phyloP scores from a whole-genome alignment of 2,797 vertebrate species.

The Sebastes nivosus region DNA sequence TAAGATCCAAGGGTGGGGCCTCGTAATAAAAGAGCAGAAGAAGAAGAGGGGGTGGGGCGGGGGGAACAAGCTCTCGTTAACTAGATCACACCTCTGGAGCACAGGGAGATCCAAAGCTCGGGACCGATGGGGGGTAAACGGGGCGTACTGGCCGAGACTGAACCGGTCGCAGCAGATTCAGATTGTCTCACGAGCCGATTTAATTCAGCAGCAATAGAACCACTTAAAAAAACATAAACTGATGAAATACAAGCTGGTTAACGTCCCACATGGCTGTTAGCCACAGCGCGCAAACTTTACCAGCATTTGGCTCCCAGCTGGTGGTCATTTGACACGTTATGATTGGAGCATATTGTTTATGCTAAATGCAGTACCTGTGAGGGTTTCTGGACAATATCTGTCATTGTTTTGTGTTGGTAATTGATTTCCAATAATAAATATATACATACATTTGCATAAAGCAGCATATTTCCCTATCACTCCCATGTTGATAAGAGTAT shows the following conservation, averaged over 20 bases:
- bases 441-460: too few relatives aligned
- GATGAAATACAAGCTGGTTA: slow-evolving; percentile 15
- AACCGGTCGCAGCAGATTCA: neutral
- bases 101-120: slow-evolving; percentile 28
- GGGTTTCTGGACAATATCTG: too few relatives aligned
- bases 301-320: slow-evolving; percentile 51
- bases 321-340: slow-evolving; percentile 3
- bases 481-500: fast-evolving
- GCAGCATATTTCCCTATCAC: too few relatives aligned
- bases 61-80: slow-evolving; percentile 58
- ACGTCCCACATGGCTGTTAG: slow-evolving; percentile 28
- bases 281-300: slow-evolving; percentile 11
- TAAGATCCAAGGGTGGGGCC: slow-evolving; percentile 63
- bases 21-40: slow-evolving; percentile 27
- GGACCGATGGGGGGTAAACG: slow-evolving; percentile 17
- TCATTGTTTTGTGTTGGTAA: too few relatives aligned
- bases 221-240: slow-evolving; percentile 27
- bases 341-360: too few relatives aligned
- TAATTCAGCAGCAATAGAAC: slow-evolving; percentile 8
- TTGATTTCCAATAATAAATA: too few relatives aligned
- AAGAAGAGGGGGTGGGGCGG: neutral
- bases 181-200: slow-evolving; percentile 7
- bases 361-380: too few relatives aligned
- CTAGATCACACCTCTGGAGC: slow-evolving; percentile 53
- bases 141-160: neutral